Evolutionary conservation across 2,113 vertebrate genomes (phyloP), one percentile per base, ranked within the genome.

Genomic region (Speoplatyrhinus poulsoni): DNA sequence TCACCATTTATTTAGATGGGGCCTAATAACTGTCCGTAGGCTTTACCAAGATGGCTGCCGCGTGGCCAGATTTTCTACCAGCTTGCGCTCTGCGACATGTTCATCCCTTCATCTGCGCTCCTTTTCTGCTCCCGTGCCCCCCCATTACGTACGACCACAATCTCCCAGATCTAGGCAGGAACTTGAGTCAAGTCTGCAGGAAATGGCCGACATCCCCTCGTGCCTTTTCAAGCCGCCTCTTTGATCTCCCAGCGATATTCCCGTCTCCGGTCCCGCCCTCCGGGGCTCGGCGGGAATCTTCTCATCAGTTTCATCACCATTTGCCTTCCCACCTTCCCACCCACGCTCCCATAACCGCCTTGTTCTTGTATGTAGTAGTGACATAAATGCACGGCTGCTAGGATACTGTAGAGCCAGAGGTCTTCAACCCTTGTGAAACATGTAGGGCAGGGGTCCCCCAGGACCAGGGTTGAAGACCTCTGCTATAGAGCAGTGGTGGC

Each of bases 131-230:
- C 70, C 66, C 41, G 50, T 63, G 36, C 5, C 36, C 11, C 11
- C 15, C 47, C 33, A 69, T 62, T 56, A 74, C 60, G 55, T 65
- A 83, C 80, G 78, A 77, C 72, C 79, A 75, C 73, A 85, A 73
- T 81, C 84, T 66, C 54, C 53, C 58, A 74, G 60, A 86, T 84
- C 60, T 82, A 5, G 12, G 74, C 79, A 83, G 87, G 83, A 89
- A 82, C 75, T 73, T 46, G 80, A 74, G 67, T 61, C 69, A 26
- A 76, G 81, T 73, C 74, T 71, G 59, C 61, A 87, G 88, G 88
- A 89, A 91, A 88, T 83, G 26, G 73, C 81, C 76, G 60, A 73
- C 77, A 69, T 85, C 85, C 85, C 58, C 78, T 82, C 72, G 60
- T 73, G 83, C 82, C 82, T 87, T 80, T 85, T 75, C 56, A 68